Conservation (phyloP, 2,888 invertebrate species). For the Germaria angustata region DNA sequence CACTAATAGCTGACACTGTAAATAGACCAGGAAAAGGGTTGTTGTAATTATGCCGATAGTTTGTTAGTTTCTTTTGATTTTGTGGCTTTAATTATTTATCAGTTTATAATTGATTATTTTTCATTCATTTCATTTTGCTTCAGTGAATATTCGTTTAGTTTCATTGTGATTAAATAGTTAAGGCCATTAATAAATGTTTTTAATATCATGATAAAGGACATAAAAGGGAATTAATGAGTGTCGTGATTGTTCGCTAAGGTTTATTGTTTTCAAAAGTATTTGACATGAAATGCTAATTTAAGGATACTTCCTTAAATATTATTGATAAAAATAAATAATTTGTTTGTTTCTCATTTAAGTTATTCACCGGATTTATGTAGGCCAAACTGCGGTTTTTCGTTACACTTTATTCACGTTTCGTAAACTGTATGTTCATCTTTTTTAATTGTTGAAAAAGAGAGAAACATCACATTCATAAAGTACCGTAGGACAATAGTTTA, state of each 20-base stretch:
- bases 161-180: not conserved
- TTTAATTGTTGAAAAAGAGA: too few species aligned
- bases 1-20: not conserved
- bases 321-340: too few species aligned
- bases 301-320: not conserved
- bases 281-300: too few species aligned
- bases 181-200: conserved; percentile 16
- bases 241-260: not conserved
- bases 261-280: not conserved
- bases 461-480: too few species aligned
- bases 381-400: too few species aligned
- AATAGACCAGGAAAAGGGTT: conserved; percentile 23
- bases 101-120: conserved; percentile 19
- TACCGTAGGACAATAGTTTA: too few species aligned
- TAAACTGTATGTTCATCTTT: too few species aligned
- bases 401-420: too few species aligned
- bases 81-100: conserved; percentile 48
- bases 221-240: not conserved
- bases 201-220: conserved; percentile 28
- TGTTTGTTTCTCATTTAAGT: too few species aligned
- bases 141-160: conserved; percentile 5
- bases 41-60: not conserved
- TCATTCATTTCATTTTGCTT: not conserved
- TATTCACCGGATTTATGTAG: too few species aligned
- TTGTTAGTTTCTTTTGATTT: conserved; percentile 29